phyloP scores from a whole-genome alignment of 92 coral and sea anemone genomes.

The Epizoanthus rinbou region DNA sequence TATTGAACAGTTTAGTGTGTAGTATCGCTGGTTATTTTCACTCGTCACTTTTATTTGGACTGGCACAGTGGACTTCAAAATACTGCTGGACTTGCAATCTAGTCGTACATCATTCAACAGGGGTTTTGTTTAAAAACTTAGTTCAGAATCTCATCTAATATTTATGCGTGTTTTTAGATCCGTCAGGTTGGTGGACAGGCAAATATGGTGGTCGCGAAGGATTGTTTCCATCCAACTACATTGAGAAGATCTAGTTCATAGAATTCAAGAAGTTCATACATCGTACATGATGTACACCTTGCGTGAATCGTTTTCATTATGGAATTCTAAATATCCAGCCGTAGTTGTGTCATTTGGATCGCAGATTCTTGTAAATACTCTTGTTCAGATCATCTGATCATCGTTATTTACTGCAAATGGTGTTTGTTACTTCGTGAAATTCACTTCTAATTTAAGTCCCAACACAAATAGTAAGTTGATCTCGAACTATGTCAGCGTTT shows the following conservation, averaged over 20 bases:
- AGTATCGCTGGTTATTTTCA: too few relatives aligned
- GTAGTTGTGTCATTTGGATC: background rate
- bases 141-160: background rate
- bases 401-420: background rate
- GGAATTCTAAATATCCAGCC: background rate
- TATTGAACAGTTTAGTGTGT: too few relatives aligned
- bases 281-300: background rate
- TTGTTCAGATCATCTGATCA: background rate
- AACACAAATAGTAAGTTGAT: background rate
- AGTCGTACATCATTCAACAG: too few relatives aligned
- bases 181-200: slow-evolving; percentile 99
- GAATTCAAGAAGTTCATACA: background rate
- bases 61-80: too few relatives aligned
- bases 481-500: background rate
- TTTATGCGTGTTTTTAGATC: slow-evolving; percentile 63
- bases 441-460: background rate
- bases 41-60: too few relatives aligned
- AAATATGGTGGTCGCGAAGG: slow-evolving; percentile 92
- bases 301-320: background rate
- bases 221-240: slow-evolving; percentile 95
- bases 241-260: slow-evolving; percentile 75
- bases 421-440: background rate
- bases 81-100: too few relatives aligned
- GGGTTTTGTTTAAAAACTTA: too few relatives aligned
- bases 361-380: slow-evolving; percentile 10